phyloP scores from a whole-genome alignment of 2,797 vertebrate species.

The Macropus fuliginosus region DNA sequence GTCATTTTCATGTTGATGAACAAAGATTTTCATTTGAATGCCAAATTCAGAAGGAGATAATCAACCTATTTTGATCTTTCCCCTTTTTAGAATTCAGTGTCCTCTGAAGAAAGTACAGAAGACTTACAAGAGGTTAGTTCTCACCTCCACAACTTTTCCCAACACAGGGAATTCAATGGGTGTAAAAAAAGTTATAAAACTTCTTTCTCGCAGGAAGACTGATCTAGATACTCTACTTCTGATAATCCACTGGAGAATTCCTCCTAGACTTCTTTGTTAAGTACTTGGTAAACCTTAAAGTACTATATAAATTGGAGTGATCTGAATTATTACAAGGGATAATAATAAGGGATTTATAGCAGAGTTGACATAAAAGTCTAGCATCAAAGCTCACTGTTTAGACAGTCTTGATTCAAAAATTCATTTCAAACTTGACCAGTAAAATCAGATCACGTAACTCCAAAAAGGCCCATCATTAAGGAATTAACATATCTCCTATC shows the following conservation, averaged over 20 bases:
- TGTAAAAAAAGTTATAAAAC: background rate
- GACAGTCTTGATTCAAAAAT: background rate
- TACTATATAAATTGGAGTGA: background rate
- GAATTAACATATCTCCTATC: conserved; percentile 23
- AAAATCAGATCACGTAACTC: background rate
- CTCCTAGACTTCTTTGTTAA: background rate
- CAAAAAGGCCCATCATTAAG: background rate
- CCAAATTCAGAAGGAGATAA: background rate
- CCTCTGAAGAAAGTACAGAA: conserved; percentile 81
- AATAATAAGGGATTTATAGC: background rate
- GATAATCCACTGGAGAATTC: conserved; percentile 12
- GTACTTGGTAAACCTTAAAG: background rate
- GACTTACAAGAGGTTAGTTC: conserved; percentile 78
- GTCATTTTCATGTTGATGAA: background rate
- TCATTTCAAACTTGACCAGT: conserved; percentile 27
- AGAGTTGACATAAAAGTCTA: background rate
- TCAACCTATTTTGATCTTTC: conserved; percentile 49
- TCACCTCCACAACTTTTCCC: background rate
- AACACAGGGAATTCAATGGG: background rate
- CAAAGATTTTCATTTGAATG: conserved; percentile 40
- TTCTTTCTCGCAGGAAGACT: background rate
- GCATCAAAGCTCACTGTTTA: background rate
- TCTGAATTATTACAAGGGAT: background rate
- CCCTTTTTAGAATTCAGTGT: conserved; percentile 78
- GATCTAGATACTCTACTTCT: background rate